Conservation (phyloP, 2,113 vertebrate genomes). For the Nanger granti region DNA sequence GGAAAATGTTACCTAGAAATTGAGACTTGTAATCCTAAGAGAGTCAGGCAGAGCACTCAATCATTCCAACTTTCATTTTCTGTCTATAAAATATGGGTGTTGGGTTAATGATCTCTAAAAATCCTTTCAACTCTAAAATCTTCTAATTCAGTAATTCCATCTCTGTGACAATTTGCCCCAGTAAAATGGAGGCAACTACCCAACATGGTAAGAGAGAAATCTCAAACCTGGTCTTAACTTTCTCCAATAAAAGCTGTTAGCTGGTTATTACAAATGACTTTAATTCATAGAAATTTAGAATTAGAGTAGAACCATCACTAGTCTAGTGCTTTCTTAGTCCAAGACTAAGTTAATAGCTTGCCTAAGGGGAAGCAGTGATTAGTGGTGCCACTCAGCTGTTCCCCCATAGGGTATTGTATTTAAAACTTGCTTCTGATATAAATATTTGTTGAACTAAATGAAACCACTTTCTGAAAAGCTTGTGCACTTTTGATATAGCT, state of each 20-base stretch:
- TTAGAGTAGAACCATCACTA: background rate
- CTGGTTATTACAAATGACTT: background rate
- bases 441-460: background rate
- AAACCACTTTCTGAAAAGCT: background rate
- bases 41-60: background rate
- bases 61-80: background rate
- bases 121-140: background rate
- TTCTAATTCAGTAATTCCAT: background rate
- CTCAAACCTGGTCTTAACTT: background rate
- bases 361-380: background rate
- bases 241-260: background rate
- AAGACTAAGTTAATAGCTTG: background rate
- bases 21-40: background rate
- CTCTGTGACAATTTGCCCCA: background rate
- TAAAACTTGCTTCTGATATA: background rate
- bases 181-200: background rate
- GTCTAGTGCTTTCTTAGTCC: background rate
- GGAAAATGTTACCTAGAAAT: background rate
- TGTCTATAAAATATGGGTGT: background rate
- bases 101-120: background rate
- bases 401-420: background rate
- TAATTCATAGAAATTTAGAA: background rate
- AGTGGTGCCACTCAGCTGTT: background rate
- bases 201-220: background rate
- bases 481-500: background rate